Evolutionary conservation across 1,140 invertebrate species (phyloP).

Genomic region (Drosophila lacteicornis): DNA sequence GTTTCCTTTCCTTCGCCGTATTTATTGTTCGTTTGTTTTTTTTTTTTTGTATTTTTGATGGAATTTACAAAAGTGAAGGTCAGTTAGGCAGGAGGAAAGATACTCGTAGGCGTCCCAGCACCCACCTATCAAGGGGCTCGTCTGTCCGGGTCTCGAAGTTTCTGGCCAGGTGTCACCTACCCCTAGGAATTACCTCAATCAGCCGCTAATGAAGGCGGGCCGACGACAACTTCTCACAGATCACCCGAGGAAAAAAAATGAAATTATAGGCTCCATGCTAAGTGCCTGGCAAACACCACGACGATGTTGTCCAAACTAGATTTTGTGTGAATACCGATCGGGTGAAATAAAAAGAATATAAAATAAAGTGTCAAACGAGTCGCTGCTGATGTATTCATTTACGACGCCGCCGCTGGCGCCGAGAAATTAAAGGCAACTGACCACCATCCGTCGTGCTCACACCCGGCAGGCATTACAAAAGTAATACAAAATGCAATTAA

Average conservation of each 20-base stretch:
- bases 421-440: conserved; percentile 52
- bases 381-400: conserved; percentile 60
- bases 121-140: conserved; percentile 48
- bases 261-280: conserved; percentile 64
- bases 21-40: conserved; percentile 4
- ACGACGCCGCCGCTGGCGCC: conserved; percentile 36
- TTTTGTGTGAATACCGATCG: conserved; percentile 53
- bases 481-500: conserved; percentile 56
- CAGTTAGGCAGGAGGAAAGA: conserved; percentile 9
- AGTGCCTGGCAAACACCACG: conserved; percentile 48
- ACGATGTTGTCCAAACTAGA: conserved; percentile 53
- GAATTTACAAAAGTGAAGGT: conserved; percentile 34
- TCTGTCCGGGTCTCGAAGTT: not conserved
- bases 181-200: conserved; percentile 22
- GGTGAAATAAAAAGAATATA: not conserved
- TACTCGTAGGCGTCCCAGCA: not conserved
- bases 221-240: conserved; percentile 43
- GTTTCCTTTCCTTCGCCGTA: conserved; percentile 19
- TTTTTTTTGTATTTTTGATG: conserved; percentile 7
- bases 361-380: conserved; percentile 36
- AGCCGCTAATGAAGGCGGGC: conserved; percentile 50
- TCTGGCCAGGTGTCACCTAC: conserved; percentile 10
- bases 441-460: conserved; percentile 34
- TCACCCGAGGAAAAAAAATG: conserved; percentile 1
- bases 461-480: conserved; percentile 36